Base-by-base conservation (phyloP, 1,140 invertebrate species). In the Trigoniulus corallinus region DNA sequence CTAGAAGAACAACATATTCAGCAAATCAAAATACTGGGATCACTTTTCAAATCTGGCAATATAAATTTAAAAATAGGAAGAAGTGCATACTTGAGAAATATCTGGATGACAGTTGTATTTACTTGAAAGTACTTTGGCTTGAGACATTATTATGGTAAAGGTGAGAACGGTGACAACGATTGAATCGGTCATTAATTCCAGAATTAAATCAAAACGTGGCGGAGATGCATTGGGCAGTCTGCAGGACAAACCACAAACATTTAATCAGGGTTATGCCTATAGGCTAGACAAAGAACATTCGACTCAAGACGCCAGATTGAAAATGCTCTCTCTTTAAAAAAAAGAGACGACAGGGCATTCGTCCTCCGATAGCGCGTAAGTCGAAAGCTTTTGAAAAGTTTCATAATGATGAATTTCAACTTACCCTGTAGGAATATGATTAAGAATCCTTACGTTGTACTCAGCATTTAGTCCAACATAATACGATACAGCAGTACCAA, bases 101-200 rank as follows among this genome's bases (percentile, higher is more conserved):
- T 88, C 76, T 1, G 96, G 74, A 56, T 85, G 78, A 61, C 95
- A 96, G 55, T 82, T 79, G 50, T 84, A 72, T 66, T 88, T 92
- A 56, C 80, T 76, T 1, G 89, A 86, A 64, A 94, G 86, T 43
- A 93, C 88, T 52, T 93, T 72, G 0, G 82, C 84, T 84, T 96
- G 86, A 1, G 89, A 95, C 69, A 95, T 84, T 2, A 84, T 79
- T 26, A 94, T 80, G 1, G 86, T 84, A 65, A 89, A 95, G 1
- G 84, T 81, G 0, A 96, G 84, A 64, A 96, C 80, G 1, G 85
- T 80, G 55, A 94, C 84, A 2, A 84, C 73, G 45, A 84, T 66
- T 44, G 75, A 71, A 60, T 84, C 79, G 0, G 76, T 27, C 2
- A 79, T 60, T 34, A 82, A 63, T 34, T 63, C 54, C 0, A 72